Conservation (phyloP, 2,113 vertebrate species). For the Mus spicilegus region DNA sequence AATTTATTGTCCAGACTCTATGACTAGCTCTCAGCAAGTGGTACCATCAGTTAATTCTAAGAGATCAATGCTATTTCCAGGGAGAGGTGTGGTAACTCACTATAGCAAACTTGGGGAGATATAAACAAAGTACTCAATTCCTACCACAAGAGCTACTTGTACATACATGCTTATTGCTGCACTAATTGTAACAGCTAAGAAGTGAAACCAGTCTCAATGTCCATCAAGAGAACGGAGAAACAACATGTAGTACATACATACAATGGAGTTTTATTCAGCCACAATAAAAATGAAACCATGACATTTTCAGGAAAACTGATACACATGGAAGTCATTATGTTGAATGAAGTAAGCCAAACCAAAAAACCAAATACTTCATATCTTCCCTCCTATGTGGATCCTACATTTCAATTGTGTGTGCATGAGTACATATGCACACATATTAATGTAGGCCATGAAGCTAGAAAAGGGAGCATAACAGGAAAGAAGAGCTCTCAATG, state of each 20-base stretch:
- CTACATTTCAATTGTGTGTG: background rate
- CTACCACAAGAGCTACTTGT: background rate
- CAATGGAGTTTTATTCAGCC: background rate
- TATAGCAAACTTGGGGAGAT: background rate
- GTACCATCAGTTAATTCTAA: background rate
- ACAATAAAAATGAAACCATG: background rate
- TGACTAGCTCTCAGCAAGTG: background rate
- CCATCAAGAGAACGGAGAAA: background rate
- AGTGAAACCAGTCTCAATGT: background rate
- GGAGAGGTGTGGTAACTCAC: background rate
- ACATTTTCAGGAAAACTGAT: background rate
- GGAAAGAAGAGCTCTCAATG: background rate
- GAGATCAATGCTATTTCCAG: background rate
- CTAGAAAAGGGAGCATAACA: background rate
- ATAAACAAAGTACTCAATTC: background rate
- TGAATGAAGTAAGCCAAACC: background rate
- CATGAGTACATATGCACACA: background rate
- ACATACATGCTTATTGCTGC: background rate
- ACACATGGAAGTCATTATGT: background rate
- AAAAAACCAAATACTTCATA: background rate
- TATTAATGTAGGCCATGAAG: background rate
- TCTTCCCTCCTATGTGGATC: background rate
- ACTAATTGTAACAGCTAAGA: background rate
- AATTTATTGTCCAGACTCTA: background rate
- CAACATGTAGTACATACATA: background rate